Base-by-base conservation (phyloP, 2,797 vertebrate species). In the Anguilla obscura region DNA sequence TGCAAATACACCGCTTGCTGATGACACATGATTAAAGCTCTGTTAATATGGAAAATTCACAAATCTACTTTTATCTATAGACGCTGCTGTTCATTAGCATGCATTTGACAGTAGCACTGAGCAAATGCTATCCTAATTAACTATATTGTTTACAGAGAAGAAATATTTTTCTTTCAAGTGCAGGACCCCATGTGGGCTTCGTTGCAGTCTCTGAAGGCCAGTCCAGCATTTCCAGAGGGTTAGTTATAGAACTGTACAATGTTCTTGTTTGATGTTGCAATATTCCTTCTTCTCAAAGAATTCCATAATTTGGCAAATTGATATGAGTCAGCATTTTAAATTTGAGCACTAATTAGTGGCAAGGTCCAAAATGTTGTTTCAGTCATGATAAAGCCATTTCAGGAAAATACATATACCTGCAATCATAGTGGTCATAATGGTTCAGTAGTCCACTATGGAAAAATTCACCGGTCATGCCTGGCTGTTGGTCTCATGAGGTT, bases 121-220 rank as follows among this genome's bases (percentile, higher is more conserved):
- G 91, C 95, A 94, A 94, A 92, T 94, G 89, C 92, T 93, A 93
- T 95, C 93, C 94, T 92, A 89, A 91, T 93, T 91, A 84, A 84
- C 60, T 52, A 83, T 40, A 84, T 84, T 84, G 83, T 87, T 30
- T 56, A 45, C 18, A 58, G 40, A 56, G 82, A 84, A 85, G 10
- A 60, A 74, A 63, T 69, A 27, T 66, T 45, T 84, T 58, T 21
- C 27, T 33, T 76, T 14, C 40, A 84, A 84, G 66, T 71, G 9
- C 86, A 30, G 27, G 79, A 36, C 56, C 30, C 56, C 24, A 76
- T 36, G 50, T n/a, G 24, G 27, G 74, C 56, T 18, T 56, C 33
- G 33, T 60, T n/a, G 76, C 5, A 45, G 52, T 80, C n/a, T 45
- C 86, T 18, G 76, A 87, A 60, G 56, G 86, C 27, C 33, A 83